Base-by-base conservation (phyloP, 2,888 invertebrate genomes). In the Drosophila tanythrix region DNA sequence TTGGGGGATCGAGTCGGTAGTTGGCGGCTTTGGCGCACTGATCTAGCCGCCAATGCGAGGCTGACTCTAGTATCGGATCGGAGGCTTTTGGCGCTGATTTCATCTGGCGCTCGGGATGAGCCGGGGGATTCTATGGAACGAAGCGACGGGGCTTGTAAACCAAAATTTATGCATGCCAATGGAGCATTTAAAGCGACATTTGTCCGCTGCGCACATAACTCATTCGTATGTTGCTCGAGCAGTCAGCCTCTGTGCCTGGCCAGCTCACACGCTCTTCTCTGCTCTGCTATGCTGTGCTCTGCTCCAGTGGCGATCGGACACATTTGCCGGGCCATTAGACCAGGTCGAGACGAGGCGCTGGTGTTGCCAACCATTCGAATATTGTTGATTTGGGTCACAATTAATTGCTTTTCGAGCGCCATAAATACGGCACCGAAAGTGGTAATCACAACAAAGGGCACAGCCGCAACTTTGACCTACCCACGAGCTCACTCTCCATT, bases 361-460 rank as follows among this genome's bases (percentile, higher is more conserved):
- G 83, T 74, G 81, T 76, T 88, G 83, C 81, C 75, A 79, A 81
- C 81, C 79, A 82, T 75, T 84, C 75, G 75, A 74, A 85, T 71
- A 80, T 59, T 78, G 62, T 87, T 83, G 89, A 89, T 91, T 89
- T 87, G 81, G 84, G 84, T 82, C 85, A 84, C 82, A 91, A 92
- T 92, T 92, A 92, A 92, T 92, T 92, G 91, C 83, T 85, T 85
- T 84, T 75, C 64, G 80, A 85, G 82, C 74, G 76, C 80, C 85
- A 92, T 92, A 92, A 92, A 92, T 92, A 88, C 82, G 59, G 58
- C 69, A 77, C 74, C 65, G 74, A 86, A 81, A 81, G 72, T 76
- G 77, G 79, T 88, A 86, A 91, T 89, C 90, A 90, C 83, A 91
- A 90, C 81, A 89, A 89, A 84, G 89, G 71, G 74, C 62, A 46